Percentiles rank a stretch among this genome's conserved stretches.
Evolutionary conservation across 2,113 vertebrate species (phyloP).

Genomic region (Callocephalon fimbriatum): DNA sequence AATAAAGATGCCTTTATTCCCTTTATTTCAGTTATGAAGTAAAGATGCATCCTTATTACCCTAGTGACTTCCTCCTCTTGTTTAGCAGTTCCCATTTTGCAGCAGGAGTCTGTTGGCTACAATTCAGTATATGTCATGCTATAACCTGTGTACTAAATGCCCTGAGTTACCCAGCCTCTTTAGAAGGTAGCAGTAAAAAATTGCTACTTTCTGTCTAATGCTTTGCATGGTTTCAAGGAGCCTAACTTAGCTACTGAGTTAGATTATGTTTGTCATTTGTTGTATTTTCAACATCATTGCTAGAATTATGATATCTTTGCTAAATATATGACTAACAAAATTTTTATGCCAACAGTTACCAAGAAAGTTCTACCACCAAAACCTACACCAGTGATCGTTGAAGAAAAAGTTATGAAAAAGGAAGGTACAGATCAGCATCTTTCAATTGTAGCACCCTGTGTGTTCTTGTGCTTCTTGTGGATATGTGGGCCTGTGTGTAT

Average conservation of each 20-base stretch:
- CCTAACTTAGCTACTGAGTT: not conserved
- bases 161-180: not conserved
- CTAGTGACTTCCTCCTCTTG: not conserved
- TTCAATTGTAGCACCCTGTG: conserved; percentile 5
- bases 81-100: not conserved
- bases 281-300: not conserved
- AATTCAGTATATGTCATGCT: not conserved
- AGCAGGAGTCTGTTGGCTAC: not conserved
- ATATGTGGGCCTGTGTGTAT: not conserved
- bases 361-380: conserved; percentile 80
- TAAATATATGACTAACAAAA: conserved; percentile 60
- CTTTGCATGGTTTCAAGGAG: not conserved
- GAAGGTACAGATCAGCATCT: conserved; percentile 76
- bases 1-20: not conserved
- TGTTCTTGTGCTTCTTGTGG: not conserved
- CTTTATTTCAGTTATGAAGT: not conserved
- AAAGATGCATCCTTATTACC: not conserved
- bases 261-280: not conserved
- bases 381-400: conserved; percentile 72
- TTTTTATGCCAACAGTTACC: conserved; percentile 79
- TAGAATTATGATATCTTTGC: not conserved
- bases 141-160: not conserved
- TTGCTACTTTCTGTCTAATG: not conserved
- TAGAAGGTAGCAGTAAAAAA: not conserved
- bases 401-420: conserved; percentile 80